Evolutionary conservation across 2,888 invertebrate genomes (phyloP), one percentile per base, ranked within the genome.

Genomic region (Cryptops parisi): DNA sequence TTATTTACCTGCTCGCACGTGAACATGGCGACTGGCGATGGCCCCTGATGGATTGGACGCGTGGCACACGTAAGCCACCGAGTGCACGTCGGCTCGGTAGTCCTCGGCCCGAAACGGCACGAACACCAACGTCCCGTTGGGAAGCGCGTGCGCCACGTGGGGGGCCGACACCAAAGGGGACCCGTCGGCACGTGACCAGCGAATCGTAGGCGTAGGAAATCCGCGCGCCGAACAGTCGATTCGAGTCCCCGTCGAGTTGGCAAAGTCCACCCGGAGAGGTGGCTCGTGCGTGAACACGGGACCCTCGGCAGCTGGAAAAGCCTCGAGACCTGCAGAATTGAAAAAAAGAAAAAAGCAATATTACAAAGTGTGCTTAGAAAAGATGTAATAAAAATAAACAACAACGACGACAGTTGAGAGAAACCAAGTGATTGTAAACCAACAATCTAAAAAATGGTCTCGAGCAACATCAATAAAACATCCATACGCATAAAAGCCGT

Each of bases 171-270:
- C 59, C n/a, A 65, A 58, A 1, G 62, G 59, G 27, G 63, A 62
- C 3, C 64, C 64, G 47, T 63, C 64, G 23, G 58, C 57, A 48
- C 57, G 58, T 23, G 61, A 57, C 66, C 65, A 67, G 39, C 60
- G 58, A 24, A 65, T 59, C 19, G 58, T 44, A 2, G 66, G 65
- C n/a, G 55, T 52, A 4, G 66, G 66, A 21, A 60, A 61, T 1
- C 66, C 66, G 15, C 60, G 60, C 15, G 64, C 64, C 9, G 58
- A 52, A 54, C 66, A 66, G 27, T 64, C 63, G n/a, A 65, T 54
- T 22, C 60, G 55, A 1, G 63, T 62, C 1, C 66, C 65, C 22
- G 64, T 64, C 6, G 62, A 61, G 57, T 65, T 65, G 50, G 65
- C 62, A 47, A 66, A 65, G 52, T 65, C 63, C 38, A 65, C 62